A percentile compares a stretch with the other conserved stretches of the same genome.
Conservation (phyloP, 2,797 vertebrate species). For the Clarias fuscus region DNA sequence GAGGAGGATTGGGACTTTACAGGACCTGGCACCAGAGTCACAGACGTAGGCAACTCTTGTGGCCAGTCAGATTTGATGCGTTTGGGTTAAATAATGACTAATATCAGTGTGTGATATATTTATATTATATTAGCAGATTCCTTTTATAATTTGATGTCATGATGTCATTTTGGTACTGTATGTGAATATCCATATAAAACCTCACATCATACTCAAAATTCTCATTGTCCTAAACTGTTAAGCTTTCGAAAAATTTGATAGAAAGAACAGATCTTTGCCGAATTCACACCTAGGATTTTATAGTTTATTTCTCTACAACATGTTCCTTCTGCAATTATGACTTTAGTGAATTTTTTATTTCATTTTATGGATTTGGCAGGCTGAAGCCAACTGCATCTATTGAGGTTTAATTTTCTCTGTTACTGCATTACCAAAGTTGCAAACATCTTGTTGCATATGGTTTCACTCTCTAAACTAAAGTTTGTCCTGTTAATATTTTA, state of each 20-base stretch:
- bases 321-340: not conserved
- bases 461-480: conserved; percentile 33
- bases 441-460: conserved; percentile 41
- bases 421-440: conserved; percentile 22
- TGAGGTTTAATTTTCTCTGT: conserved; percentile 26
- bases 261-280: conserved; percentile 5
- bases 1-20: not conserved
- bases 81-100: not conserved
- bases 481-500: conserved; percentile 37
- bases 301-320: conserved; percentile 1
- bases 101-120: too few relatives aligned
- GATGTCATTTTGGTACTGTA: not conserved
- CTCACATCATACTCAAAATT: not conserved
- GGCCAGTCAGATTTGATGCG: not conserved
- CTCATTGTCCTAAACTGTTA: conserved; percentile 10
- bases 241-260: not conserved
- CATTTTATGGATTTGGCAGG: conserved; percentile 28
- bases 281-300: conserved; percentile 20
- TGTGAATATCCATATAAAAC: conserved; percentile 2
- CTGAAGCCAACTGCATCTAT: not conserved
- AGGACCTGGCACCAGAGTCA: not conserved
- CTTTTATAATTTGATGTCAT: not conserved
- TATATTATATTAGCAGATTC: not conserved
- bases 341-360: not conserved
- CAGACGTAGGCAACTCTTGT: not conserved